Base-by-base conservation (phyloP, 2,797 vertebrate species). In the Dendrocincla fuliginosa region DNA sequence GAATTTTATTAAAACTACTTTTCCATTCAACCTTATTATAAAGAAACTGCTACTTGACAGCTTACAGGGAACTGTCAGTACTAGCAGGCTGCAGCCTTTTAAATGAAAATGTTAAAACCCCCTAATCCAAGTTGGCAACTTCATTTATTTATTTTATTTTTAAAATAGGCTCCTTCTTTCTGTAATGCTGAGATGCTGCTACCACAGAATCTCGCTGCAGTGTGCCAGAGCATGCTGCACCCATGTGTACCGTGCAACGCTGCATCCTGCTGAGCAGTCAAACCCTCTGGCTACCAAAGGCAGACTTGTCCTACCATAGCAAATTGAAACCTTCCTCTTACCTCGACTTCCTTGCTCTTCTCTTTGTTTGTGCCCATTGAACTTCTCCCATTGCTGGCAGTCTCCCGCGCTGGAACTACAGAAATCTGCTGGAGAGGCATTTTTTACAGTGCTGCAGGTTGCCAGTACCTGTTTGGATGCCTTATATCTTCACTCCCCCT, bases 381-480 rank as follows among this genome's bases (percentile, higher is more conserved):
- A 74, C 97, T 98, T 97, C 98, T 98, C 95, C 98, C 98, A 96
- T 98, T 98, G 97, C 97, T 97, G 90, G 97, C 96, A 6, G 98
- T 97, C 96, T 99, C 99, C 97, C 96, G 98, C 8, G 98, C 98
- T 27, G 99, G 99, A 96, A 98, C 98, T 98, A 99, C 98, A 61
- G 98, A 99, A 97, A 99, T 99, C 98, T 99, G 99, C 91, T 99
- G 99, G 95, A 99, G 97, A 82, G 99, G 99, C 99, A 99, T 99
- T 94, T 94, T 89, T 98, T 98, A 97, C 94, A 93, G 90, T 86
- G 97, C 89, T 95, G 97, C 90, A 94, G 97, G 97, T 91, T 94
- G 96, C 97, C 97, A 89, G 56, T 82, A 95, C 97, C 98, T 97
- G 97, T 97, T 89, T 95, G 97, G 97, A 87, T 67, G 97, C 94